A percentile compares a stretch with the other conserved stretches of the same genome.
phyloP scores from a whole-genome alignment of 1,140 invertebrate species.

The Drosophila setifemur region DNA sequence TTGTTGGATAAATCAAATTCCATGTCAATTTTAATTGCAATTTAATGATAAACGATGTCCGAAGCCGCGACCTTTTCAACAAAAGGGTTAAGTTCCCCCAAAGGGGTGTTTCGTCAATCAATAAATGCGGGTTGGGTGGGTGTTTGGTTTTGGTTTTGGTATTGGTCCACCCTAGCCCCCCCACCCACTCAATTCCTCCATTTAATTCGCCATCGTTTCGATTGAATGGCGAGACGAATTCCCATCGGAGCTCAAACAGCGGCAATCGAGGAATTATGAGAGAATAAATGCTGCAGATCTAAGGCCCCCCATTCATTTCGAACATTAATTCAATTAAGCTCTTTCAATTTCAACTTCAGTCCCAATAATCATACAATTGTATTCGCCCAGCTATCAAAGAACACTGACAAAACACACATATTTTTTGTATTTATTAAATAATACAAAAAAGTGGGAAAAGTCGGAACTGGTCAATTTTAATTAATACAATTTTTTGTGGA shows the following conservation, averaged over 20 bases:
- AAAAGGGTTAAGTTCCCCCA: constrained; percentile 51
- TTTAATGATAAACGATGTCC: constrained; percentile 70
- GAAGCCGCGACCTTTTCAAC: constrained; percentile 36
- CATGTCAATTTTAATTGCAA: constrained; percentile 74
- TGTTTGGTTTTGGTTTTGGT: no score
- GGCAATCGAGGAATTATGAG: constrained; percentile 32
- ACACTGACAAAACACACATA: neutral
- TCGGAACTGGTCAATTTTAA: neutral
- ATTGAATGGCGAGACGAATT: constrained; percentile 33
- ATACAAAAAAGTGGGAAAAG: no score
- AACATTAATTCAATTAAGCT: constrained; percentile 67
- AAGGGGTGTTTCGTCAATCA: constrained; percentile 28
- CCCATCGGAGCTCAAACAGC: constrained; percentile 21
- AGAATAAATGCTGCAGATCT: constrained; percentile 15
- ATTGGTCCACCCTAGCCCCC: neutral
- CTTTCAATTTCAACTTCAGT: constrained; percentile 34
- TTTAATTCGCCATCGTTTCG: constrained; percentile 17
- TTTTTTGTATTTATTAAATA: no score
- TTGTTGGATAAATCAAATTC: constrained; percentile 71
- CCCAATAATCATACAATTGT: constrained; percentile 18
- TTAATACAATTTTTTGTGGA: neutral
- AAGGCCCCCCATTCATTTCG: constrained; percentile 13
- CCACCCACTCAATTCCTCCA: neutral
- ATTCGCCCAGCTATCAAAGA: no score
- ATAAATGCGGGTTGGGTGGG: constrained; percentile 49